These are phyloP conservation scores for Opisthograptis luteolata DNA, from an alignment of 2,888 invertebrate species.

Conservation along the genomic window DNA sequence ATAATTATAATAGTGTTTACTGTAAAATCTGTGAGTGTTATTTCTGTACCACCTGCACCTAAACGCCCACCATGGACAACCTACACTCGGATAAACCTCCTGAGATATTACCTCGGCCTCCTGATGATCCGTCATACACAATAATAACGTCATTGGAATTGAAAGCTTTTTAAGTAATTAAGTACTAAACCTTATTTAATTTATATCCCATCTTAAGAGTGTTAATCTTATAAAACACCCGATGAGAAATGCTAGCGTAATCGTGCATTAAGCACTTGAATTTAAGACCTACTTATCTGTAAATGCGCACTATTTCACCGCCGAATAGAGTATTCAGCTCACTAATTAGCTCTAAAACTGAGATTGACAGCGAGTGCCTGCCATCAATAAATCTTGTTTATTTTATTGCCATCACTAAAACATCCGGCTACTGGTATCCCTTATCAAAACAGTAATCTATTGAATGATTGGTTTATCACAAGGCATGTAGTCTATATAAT, in stretches of 20 bases:
- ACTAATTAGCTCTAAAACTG: conserved; percentile 31
- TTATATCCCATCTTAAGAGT: no score
- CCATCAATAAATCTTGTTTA: conserved; percentile 36
- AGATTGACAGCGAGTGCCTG: conserved; percentile 34
- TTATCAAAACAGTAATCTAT: conserved; percentile 37
- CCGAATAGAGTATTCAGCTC: background rate
- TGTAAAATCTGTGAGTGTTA: no score
- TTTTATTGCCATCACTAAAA: conserved; percentile 40
- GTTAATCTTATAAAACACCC: no score
- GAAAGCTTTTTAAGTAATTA: no score
- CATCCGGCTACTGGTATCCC: conserved; percentile 39
- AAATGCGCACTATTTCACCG: background rate
- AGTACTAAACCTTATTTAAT: no score
- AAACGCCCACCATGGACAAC: no score
- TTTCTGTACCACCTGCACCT: no score
- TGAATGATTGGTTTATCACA: conserved; percentile 40
- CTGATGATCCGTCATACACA: no score
- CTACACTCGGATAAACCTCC: no score
- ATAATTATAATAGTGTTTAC: no score
- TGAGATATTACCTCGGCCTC: no score
- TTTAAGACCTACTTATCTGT: background rate
- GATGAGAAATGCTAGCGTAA: background rate
- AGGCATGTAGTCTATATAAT: conserved; percentile 37
- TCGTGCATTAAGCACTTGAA: background rate
- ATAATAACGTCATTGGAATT: no score